Percentiles rank a stretch among this genome's conserved stretches.
Evolutionary conservation across 1,140 invertebrate species (phyloP).

Genomic region (Maconellicoccus hirsutus): DNA sequence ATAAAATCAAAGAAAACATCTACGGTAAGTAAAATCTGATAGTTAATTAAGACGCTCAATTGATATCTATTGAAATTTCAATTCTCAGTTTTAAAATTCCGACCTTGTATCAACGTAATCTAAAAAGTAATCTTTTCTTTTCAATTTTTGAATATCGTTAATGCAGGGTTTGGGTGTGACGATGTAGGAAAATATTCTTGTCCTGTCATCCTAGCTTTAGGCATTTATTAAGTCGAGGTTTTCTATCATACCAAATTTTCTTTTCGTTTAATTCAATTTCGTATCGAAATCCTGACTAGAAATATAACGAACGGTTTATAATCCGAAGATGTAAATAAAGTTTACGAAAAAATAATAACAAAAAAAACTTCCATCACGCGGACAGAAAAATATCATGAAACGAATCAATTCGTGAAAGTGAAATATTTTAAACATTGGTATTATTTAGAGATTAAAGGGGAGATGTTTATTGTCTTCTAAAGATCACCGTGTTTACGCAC

Average conservation of each 20-base stretch:
- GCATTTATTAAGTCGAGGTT: not conserved
- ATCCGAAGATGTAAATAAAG: not conserved
- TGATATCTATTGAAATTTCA: not conserved
- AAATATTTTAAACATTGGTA: not conserved
- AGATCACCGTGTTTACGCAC: not conserved
- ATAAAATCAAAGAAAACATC: not conserved
- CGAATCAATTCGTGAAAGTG: not conserved
- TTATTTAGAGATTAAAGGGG: not conserved
- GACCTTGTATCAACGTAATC: not conserved
- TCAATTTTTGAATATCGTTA: not conserved
- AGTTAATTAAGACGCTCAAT: not conserved
- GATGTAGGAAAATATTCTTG: not conserved
- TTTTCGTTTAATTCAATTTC: slow-evolving; percentile 19
- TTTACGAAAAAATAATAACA: too few relatives aligned
- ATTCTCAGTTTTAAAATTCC: not conserved
- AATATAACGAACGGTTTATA: not conserved
- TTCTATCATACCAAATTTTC: not conserved
- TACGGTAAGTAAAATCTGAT: not conserved
- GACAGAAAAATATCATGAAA: not conserved
- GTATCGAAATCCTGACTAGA: slow-evolving; percentile 6
- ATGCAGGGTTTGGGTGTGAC: not conserved
- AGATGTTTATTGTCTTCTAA: not conserved
- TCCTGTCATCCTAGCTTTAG: slow-evolving; percentile 1
- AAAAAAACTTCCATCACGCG: too few relatives aligned
- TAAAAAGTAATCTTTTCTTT: slow-evolving; percentile 4